Conservation (phyloP, 2,888 invertebrate species). For the Ornithoptera priamus region DNA sequence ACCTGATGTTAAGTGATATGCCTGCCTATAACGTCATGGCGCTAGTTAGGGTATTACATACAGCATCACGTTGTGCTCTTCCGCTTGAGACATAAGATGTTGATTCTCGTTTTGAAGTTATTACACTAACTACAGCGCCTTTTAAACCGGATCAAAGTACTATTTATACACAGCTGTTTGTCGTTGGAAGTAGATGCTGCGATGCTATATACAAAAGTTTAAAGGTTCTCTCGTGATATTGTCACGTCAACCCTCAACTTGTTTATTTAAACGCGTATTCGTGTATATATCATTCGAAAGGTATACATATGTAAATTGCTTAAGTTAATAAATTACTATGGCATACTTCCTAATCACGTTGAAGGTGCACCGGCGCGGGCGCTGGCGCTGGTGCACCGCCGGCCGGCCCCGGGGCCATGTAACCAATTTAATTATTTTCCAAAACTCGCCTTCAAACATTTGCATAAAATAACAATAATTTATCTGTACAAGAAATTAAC, state of each 20-base stretch:
- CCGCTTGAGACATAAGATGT: no score
- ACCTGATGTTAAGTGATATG: no score
- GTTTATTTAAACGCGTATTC: slow-evolving; percentile 19
- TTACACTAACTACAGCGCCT: no score
- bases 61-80: no score
- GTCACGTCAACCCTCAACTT: background rate
- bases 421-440: slow-evolving; percentile 75
- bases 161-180: no score
- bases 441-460: slow-evolving; percentile 59
- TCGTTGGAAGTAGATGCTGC: no score
- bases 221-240: no score
- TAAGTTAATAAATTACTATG: slow-evolving; percentile 42
- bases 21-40: no score
- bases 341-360: slow-evolving; percentile 67
- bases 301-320: slow-evolving; percentile 40
- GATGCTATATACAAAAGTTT: no score
- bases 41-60: no score
- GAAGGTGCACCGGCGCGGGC: slow-evolving; percentile 59
- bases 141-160: no score
- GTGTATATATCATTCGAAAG: slow-evolving; percentile 3
- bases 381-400: slow-evolving; percentile 52
- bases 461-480: slow-evolving; percentile 77
- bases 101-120: no score
- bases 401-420: slow-evolving; percentile 55
- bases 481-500: slow-evolving; percentile 74